Evolutionary conservation across 2,113 vertebrate species (phyloP).

Genomic region (Cynopterus brachyotis): DNA sequence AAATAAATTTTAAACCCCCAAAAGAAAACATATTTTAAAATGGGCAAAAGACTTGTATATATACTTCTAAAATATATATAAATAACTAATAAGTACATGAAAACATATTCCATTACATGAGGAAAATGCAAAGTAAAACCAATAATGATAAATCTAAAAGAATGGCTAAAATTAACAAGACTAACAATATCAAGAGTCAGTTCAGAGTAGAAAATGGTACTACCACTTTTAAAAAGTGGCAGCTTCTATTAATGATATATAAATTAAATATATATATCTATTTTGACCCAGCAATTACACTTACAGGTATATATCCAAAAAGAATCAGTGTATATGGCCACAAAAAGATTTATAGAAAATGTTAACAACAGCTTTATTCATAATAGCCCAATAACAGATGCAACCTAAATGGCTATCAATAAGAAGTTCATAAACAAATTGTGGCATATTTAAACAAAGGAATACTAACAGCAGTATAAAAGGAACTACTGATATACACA

Average conservation of each 20-base stretch:
- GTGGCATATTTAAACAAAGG: neutral
- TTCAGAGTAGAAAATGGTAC: neutral
- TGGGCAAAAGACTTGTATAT: neutral
- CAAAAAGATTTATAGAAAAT: neutral
- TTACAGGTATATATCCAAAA: neutral
- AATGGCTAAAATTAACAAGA: neutral
- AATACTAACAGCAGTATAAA: slow-evolving; percentile 2
- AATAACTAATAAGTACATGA: neutral
- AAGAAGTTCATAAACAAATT: neutral
- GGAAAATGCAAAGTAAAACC: neutral
- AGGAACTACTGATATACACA: neutral
- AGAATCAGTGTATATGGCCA: neutral
- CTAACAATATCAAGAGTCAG: neutral
- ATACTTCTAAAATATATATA: neutral
- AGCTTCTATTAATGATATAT: neutral
- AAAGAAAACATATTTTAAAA: neutral
- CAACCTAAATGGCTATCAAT: neutral
- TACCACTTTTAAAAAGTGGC: neutral
- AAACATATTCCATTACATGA: neutral
- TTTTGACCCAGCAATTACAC: neutral
- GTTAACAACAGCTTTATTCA: neutral
- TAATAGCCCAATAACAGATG: neutral
- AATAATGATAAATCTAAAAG: neutral
- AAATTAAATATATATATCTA: neutral
- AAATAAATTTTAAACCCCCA: neutral